A percentile compares a stretch with the other conserved stretches of the same genome.
These are phyloP conservation scores for Ceratina australensis DNA, from an alignment of 1,140 invertebrate species.

Conservation along the genomic window DNA sequence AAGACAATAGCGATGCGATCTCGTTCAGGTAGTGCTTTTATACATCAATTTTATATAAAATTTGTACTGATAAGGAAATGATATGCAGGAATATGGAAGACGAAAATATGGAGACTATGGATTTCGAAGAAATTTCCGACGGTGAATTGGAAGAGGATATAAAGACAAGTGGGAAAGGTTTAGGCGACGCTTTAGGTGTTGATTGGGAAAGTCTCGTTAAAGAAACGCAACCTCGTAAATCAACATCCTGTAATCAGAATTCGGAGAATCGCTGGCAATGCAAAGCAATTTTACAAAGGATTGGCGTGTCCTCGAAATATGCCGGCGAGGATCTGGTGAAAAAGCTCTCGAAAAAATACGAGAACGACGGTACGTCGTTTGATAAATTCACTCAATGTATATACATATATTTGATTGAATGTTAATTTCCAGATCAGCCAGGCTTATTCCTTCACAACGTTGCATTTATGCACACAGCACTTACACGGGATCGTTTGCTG, in stretches of 20 bases:
- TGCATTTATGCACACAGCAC: slow-evolving; percentile 73
- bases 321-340: slow-evolving; percentile 84
- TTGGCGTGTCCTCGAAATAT: slow-evolving; percentile 86
- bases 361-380: slow-evolving; percentile 71
- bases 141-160: slow-evolving; percentile 91
- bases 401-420: slow-evolving; percentile 16
- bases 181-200: slow-evolving; percentile 93
- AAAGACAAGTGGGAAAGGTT: slow-evolving; percentile 82
- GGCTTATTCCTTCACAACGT: slow-evolving; percentile 70
- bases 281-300: slow-evolving; percentile 84
- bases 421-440: slow-evolving; percentile 57
- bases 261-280: slow-evolving; percentile 88
- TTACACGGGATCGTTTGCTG: slow-evolving; percentile 66
- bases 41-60: slow-evolving; percentile 11
- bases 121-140: slow-evolving; percentile 94
- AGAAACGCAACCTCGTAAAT: slow-evolving; percentile 83
- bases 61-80: slow-evolving; percentile 46
- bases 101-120: slow-evolving; percentile 87
- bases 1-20: slow-evolving; percentile 59
- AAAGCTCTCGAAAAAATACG: slow-evolving; percentile 81
- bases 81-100: slow-evolving; percentile 79
- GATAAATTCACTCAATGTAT: not conserved
- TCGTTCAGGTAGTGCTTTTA: slow-evolving; percentile 47
- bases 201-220: slow-evolving; percentile 94
- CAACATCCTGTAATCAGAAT: slow-evolving; percentile 72